Conservation (phyloP, 2,113 vertebrate genomes). For the Vicugna pacos region DNA sequence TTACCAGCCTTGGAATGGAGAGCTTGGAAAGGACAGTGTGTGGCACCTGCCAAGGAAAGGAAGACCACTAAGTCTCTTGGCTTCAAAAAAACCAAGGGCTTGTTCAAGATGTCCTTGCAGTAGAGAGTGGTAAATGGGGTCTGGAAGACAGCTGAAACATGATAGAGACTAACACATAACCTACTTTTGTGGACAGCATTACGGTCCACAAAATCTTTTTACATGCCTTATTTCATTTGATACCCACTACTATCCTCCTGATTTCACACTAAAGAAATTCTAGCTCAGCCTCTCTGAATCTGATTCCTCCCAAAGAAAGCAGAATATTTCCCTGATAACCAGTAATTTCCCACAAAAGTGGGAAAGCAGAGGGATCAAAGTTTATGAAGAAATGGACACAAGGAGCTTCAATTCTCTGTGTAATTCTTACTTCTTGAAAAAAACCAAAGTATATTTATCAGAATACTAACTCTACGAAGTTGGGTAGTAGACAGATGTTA, state of each 20-base stretch:
- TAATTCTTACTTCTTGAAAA: neutral
- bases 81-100: neutral
- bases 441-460: neutral
- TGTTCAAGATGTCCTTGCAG: neutral
- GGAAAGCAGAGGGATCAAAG: neutral
- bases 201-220: neutral
- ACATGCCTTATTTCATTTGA: neutral
- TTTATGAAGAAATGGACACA: constrained; percentile 13
- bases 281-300: neutral
- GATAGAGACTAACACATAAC: neutral
- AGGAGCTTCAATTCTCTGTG: neutral
- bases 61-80: neutral
- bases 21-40: neutral
- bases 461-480: neutral
- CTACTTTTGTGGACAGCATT: neutral
- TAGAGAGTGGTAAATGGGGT: neutral
- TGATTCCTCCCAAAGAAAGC: neutral
- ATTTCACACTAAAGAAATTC: neutral
- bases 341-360: neutral
- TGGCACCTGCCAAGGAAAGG: neutral
- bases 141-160: neutral
- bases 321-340: neutral
- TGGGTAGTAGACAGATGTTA: neutral
- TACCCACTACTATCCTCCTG: neutral
- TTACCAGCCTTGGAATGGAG: neutral